Evolutionary conservation across 2,888 invertebrate genomes (phyloP).

Genomic region (Phasia obesa): DNA sequence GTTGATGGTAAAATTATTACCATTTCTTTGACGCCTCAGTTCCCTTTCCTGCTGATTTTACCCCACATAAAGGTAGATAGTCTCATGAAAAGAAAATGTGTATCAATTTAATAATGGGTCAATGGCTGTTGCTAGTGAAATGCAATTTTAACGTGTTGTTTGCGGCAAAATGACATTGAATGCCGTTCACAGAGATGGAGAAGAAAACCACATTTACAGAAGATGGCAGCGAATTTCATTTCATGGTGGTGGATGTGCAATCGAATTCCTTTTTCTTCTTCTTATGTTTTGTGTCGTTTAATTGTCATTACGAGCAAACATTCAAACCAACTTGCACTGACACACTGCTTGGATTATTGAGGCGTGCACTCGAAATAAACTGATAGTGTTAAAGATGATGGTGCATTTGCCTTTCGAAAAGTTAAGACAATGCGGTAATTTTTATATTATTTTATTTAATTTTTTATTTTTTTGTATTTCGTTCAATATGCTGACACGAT

Average conservation of each 20-base stretch:
- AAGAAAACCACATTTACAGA: constrained; percentile 37
- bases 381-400: constrained; percentile 25
- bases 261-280: background rate
- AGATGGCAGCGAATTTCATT: background rate
- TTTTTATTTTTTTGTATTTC: background rate
- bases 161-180: constrained; percentile 44
- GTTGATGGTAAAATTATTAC: background rate
- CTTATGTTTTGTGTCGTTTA: constrained; percentile 6
- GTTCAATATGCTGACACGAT: constrained; percentile 43
- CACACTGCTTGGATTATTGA: background rate
- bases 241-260: background rate
- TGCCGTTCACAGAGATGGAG: constrained; percentile 43
- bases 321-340: background rate
- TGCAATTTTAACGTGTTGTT: constrained; percentile 25
- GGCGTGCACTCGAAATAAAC: background rate
- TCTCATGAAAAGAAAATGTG: background rate
- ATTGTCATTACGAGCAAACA: constrained; percentile 1
- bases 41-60: background rate
- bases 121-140: constrained; percentile 1
- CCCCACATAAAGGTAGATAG: background rate
- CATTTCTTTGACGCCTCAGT: background rate
- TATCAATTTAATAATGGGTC: background rate
- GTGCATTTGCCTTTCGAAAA: constrained; percentile 16
- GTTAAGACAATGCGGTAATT: constrained; percentile 57
- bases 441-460: constrained; percentile 6